Conservation (phyloP, 1,140 invertebrate genomes). For the Cherax quadricarinatus region DNA sequence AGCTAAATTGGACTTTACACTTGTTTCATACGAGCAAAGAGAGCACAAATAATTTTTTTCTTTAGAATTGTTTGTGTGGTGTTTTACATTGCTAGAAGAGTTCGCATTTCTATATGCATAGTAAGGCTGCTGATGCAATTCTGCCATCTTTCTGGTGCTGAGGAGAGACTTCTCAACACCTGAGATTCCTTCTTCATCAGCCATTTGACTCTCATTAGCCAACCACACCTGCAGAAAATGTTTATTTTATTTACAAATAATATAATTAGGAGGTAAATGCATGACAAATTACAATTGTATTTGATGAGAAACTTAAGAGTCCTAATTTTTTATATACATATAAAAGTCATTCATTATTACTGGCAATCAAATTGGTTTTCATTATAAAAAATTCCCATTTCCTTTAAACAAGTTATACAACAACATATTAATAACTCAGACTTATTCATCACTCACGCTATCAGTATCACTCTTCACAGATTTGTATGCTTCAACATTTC, state of each 20-base stretch:
- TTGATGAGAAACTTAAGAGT: background rate
- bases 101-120: background rate
- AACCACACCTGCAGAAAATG: conserved; percentile 54
- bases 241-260: conserved; percentile 29
- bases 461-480: no score
- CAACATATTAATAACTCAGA: no score
- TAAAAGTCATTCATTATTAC: no score
- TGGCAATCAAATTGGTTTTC: no score
- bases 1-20: conserved; percentile 17
- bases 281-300: background rate
- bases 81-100: background rate
- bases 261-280: background rate
- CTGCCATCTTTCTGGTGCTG: conserved; percentile 23
- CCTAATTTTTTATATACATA: no score
- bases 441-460: no score
- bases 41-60: conserved; percentile 7
- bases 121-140: conserved; percentile 6
- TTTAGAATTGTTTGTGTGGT: background rate
- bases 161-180: conserved; percentile 24
- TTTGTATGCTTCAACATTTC: no score
- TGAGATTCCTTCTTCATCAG: background rate
- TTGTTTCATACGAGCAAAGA: conserved; percentile 45
- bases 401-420: no score
- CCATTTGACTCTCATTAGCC: conserved; percentile 36
- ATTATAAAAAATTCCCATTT: no score